Base-by-base conservation (phyloP, 2,797 vertebrate species). In the Tiaroga cobitis region DNA sequence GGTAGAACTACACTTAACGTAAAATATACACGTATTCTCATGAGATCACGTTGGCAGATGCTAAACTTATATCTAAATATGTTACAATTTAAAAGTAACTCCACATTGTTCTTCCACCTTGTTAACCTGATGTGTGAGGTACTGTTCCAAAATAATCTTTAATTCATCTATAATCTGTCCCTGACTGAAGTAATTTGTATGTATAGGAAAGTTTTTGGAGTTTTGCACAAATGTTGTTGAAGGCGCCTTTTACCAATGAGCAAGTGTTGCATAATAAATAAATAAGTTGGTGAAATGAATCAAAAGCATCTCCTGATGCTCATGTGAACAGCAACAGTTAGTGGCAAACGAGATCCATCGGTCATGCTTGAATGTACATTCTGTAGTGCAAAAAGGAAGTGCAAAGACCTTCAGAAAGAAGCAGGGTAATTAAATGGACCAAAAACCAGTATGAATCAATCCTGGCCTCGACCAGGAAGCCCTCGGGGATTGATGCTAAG, bases 381-480 rank as follows among this genome's bases (percentile, higher is more conserved):
- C 15, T 21, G 39, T 39, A 41, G 80, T 41, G 49, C 49, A 56
- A 59, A 72, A 39, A 81, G 43, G 67, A 51, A 29, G 37, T 43
- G 32, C 46, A 46, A 49, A 79, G 39, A 37, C 29, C 49, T 81
- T 75, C 61, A 73, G 59, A 8, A 41, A 83, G 80, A 75, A 51
- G 43, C 39, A 16, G 41, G 32, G 85, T 86, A 73, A 82, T 65
- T 75, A 75, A 81, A 72, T 69, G 34, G 67, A 41, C 46, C 65
- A 81, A 68, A 81, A 81, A 70, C 80, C 72, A 39, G 43, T 82
- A 72, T 67, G 67, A 92, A 94, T 95, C 93, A 93, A 95, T 95
- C 93, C 13, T 54, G 74, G 65, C 78, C 41, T 84, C 49, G 80
- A 72, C 56, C 65, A 34, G 32, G 61, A 34, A 74, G 46, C 87